These are phyloP conservation scores for Polymixis lichenea DNA, from an alignment of 2,888 invertebrate species.

Conservation along the genomic window DNA sequence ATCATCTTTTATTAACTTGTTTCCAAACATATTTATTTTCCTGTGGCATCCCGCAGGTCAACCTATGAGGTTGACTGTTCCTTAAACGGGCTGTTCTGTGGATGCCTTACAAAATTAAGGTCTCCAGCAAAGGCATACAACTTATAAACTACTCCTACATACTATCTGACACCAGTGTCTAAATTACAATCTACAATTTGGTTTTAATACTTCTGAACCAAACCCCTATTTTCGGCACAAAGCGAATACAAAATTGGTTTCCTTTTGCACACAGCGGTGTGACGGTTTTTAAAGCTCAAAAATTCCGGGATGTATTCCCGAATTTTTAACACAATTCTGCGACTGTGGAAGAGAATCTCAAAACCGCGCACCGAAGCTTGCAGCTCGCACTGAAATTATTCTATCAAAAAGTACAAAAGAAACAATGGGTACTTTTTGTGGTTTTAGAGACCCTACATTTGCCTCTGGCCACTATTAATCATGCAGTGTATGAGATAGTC, in stretches of 20 bases:
- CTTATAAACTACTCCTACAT: no score
- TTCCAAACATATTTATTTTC: background rate
- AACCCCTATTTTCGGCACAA: background rate
- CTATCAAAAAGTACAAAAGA: background rate
- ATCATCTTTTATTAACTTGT: background rate
- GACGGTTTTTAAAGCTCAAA: slow-evolving; percentile 19
- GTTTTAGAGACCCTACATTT: background rate
- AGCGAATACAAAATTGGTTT: background rate
- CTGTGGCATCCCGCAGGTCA: background rate
- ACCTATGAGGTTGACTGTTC: background rate
- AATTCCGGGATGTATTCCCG: background rate
- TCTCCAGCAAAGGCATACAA: background rate
- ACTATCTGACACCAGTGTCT: background rate
- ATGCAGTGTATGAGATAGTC: background rate
- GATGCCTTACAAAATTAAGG: background rate
- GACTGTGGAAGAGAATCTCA: slow-evolving; percentile 5
- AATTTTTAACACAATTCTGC: slow-evolving; percentile 11
- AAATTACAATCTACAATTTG: background rate
- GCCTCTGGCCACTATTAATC: background rate
- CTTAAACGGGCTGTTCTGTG: background rate
- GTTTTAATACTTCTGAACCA: background rate
- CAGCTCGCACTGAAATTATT: slow-evolving; percentile 15
- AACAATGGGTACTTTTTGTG: background rate
- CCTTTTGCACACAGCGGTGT: slow-evolving; percentile 9
- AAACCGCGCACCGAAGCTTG: background rate